Evolutionary conservation across 2,888 invertebrate genomes (phyloP).

Genomic region (Zaprionus obscuricornis): DNA sequence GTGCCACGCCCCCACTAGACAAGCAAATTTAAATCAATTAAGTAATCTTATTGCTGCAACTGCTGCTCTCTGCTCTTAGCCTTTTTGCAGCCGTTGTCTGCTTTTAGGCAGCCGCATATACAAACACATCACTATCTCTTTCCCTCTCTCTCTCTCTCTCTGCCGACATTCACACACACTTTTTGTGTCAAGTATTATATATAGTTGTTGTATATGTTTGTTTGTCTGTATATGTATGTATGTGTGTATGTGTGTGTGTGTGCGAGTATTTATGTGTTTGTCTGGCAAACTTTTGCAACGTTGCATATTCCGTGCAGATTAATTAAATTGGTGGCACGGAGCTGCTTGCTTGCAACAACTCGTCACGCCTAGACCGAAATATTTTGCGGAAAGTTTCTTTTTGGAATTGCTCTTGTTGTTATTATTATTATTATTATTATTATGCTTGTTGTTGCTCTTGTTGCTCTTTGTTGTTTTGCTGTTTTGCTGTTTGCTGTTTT

Average conservation of each 20-base stretch:
- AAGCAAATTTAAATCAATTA: constrained; percentile 75
- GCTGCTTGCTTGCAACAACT: constrained; percentile 40
- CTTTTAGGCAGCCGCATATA: constrained; percentile 47
- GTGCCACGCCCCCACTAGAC: constrained; percentile 45
- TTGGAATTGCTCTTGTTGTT: too few relatives aligned
- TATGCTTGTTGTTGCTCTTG: too few relatives aligned
- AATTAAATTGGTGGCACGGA: constrained; percentile 71
- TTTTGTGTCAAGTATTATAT: constrained; percentile 66
- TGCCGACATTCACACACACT: constrained; percentile 20
- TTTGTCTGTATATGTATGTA: constrained; percentile 20
- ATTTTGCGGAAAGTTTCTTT: too few relatives aligned
- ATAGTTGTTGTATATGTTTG: constrained; percentile 27
- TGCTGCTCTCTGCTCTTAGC: constrained; percentile 13
- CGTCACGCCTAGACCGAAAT: too few relatives aligned
- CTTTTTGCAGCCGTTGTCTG: constrained; percentile 52
- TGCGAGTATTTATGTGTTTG: too few relatives aligned
- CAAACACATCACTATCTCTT: constrained; percentile 18
- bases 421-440: too few relatives aligned
- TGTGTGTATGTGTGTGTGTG: constrained; percentile 19
- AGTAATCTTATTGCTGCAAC: constrained; percentile 69
- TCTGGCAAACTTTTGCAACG: constrained; percentile 67
- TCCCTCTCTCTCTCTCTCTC: neutral
- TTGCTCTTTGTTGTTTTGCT: too few relatives aligned
- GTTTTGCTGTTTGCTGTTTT: too few relatives aligned
- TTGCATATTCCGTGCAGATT: constrained; percentile 75